These are phyloP conservation scores for Atta texana DNA, from an alignment of 1,140 invertebrate genomes.

Conservation along the genomic window DNA sequence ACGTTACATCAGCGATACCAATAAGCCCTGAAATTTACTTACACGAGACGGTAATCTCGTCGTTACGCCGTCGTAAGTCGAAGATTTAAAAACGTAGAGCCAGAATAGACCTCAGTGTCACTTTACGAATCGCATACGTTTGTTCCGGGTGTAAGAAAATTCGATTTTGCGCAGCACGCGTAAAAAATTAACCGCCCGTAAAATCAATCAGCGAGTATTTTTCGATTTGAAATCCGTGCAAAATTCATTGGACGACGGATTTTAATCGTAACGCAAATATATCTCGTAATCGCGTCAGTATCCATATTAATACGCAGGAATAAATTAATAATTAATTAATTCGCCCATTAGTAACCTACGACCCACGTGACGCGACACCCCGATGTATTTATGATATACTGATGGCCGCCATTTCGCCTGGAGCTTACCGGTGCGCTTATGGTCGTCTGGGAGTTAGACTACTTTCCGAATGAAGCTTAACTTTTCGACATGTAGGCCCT, in stretches of 20 bases:
- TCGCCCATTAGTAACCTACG: constrained; percentile 53
- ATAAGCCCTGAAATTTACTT: constrained; percentile 51
- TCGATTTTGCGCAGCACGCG: background rate
- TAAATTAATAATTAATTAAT: constrained; percentile 60
- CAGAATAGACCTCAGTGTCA: background rate
- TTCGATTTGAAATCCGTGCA: background rate
- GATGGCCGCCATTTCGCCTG: constrained; percentile 28
- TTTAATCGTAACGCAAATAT: constrained; percentile 32
- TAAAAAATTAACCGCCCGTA: constrained; percentile 28
- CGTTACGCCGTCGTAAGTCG: background rate
- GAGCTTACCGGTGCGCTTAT: constrained; percentile 16
- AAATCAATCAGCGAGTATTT: constrained; percentile 23
- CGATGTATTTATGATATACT: constrained; percentile 44
- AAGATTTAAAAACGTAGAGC: background rate
- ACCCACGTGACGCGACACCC: background rate
- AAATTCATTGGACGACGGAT: constrained; percentile 25
- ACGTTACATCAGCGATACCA: constrained; percentile 34
- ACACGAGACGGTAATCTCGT: background rate
- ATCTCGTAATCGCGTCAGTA: constrained; percentile 20
- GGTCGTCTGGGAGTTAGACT: constrained; percentile 25
- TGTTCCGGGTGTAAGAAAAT: background rate
- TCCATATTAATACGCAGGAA: constrained; percentile 39
- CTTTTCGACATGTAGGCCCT: constrained; percentile 24
- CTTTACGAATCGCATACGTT: background rate
- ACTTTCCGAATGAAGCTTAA: constrained; percentile 20